Evolutionary conservation across 2,888 invertebrate species (phyloP).

Genomic region (Spicauda simplicius): DNA sequence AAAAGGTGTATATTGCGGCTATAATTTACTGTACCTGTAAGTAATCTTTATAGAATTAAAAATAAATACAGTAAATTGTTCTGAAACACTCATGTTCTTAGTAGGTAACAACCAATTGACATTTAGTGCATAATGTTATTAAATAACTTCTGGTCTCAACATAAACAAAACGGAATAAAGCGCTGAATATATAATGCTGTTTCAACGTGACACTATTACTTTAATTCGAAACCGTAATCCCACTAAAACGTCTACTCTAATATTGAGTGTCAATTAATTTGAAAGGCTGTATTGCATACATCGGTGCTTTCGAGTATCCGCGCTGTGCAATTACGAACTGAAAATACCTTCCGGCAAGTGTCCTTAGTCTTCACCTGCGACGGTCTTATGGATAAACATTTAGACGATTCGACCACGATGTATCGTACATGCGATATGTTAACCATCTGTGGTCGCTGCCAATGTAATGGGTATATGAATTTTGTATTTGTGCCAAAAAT

Average conservation of each 20-base stretch:
- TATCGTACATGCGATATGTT: conserved; percentile 16
- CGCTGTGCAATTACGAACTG: conserved; percentile 46
- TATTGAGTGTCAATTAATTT: conserved; percentile 1
- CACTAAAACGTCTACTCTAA: conserved; percentile 9
- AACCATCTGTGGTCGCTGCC: not conserved
- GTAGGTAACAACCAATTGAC: too few relatives aligned
- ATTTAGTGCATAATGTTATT: too few relatives aligned
- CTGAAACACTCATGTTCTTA: too few relatives aligned
- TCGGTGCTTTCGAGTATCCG: conserved; percentile 4
- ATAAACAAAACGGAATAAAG: not conserved
- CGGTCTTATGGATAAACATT: conserved; percentile 6
- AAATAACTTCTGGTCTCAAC: not conserved
- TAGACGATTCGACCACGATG: not conserved
- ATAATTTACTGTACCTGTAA: too few relatives aligned
- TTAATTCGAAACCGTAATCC: not conserved
- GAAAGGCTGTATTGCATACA: conserved; percentile 6
- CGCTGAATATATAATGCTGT: not conserved
- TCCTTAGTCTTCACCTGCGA: conserved; percentile 58
- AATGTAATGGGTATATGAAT: too few relatives aligned
- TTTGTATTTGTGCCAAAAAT: too few relatives aligned
- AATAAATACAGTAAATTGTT: too few relatives aligned
- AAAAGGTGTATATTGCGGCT: too few relatives aligned
- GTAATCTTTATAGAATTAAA: too few relatives aligned
- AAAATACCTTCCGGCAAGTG: conserved; percentile 42
- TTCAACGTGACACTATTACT: not conserved